phyloP scores from a whole-genome alignment of 2,888 invertebrate genomes.

The Amphipoea lucens region DNA sequence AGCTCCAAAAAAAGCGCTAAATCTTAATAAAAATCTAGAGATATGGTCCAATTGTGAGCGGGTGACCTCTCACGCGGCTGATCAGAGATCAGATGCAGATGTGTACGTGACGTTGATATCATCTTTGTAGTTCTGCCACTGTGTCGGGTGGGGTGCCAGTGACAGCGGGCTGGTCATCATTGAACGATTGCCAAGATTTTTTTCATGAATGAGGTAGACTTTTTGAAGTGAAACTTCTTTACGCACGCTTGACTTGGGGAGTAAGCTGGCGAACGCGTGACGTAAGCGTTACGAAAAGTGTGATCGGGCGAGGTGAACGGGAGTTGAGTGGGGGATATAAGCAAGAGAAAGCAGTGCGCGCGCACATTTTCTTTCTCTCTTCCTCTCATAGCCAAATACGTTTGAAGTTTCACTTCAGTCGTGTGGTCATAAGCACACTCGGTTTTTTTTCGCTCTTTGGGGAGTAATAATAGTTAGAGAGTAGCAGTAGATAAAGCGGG shows the following conservation, averaged over 20 bases:
- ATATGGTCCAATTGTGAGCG: constrained; percentile 67
- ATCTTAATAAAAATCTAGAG: constrained; percentile 66
- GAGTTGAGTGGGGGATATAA: too few relatives aligned
- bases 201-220: not conserved
- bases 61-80: constrained; percentile 71
- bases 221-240: too few relatives aligned
- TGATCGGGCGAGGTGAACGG: too few relatives aligned
- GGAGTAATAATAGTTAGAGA: not conserved
- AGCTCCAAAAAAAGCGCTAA: constrained; percentile 21
- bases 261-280: too few relatives aligned
- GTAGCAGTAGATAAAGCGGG: not conserved
- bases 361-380: too few relatives aligned
- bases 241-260: too few relatives aligned
- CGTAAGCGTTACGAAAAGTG: too few relatives aligned
- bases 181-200: not conserved
- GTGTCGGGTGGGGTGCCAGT: constrained; percentile 65
- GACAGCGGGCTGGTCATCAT: constrained; percentile 25
- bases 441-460: not conserved
- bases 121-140: constrained; percentile 70
- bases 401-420: too few relatives aligned
- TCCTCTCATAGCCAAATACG: too few relatives aligned
- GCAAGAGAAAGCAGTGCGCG: too few relatives aligned
- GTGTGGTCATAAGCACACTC: too few relatives aligned
- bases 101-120: constrained; percentile 79
- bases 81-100: constrained; percentile 78